Conservation (phyloP, 2,797 vertebrate species). For the Pelobates cultripes region DNA sequence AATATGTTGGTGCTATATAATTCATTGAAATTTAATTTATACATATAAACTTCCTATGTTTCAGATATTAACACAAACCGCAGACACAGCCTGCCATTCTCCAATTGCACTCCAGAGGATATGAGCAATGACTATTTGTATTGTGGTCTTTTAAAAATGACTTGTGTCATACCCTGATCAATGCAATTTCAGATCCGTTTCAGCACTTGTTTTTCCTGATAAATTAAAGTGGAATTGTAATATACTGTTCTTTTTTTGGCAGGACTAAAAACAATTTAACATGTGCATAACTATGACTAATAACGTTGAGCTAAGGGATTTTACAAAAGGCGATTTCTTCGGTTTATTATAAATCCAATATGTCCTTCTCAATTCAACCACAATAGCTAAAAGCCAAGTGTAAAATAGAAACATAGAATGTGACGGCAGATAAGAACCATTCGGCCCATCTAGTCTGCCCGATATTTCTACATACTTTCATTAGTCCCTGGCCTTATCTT, state of each 20-base stretch:
- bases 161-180: constrained; percentile 41
- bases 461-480: no score
- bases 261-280: constrained; percentile 25
- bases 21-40: no score
- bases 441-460: no score
- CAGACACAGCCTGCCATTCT: background rate
- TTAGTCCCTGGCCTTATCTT: no score
- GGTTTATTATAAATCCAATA: constrained; percentile 38
- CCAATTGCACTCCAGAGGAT: constrained; percentile 14
- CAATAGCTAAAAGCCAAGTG: no score
- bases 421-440: no score
- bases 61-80: constrained; percentile 6
- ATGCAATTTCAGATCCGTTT: constrained; percentile 3
- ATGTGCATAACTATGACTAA: constrained; percentile 40
- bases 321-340: constrained; percentile 23
- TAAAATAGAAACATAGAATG: no score
- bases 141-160: constrained; percentile 37
- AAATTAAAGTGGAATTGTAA: background rate
- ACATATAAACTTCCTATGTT: background rate
- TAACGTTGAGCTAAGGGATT: constrained; percentile 23
- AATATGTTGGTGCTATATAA: no score
- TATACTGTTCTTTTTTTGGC: background rate
- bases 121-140: constrained; percentile 35
- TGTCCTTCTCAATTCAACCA: background rate
- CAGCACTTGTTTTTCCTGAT: background rate